Conservation (phyloP, 2,113 vertebrate species). For the Anoplopoma fimbria region DNA sequence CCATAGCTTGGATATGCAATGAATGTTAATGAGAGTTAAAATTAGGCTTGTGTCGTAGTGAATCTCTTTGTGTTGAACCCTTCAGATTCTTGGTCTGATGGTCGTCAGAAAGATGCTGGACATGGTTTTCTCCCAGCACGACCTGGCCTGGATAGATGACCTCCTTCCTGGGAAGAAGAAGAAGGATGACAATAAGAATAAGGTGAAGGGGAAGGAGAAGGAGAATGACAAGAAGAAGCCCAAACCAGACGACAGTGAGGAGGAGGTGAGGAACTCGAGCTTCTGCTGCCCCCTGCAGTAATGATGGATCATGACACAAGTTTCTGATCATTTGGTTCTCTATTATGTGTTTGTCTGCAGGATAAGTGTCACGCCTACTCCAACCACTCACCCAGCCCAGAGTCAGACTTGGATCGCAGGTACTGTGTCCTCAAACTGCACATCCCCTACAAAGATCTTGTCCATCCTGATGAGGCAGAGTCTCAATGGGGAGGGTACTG, state of each 20-base stretch:
- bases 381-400: conserved; percentile 87
- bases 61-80: not conserved
- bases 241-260: conserved; percentile 72
- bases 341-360: conserved; percentile 75
- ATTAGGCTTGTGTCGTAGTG: not conserved
- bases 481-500: conserved; percentile 81
- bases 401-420: conserved; percentile 93
- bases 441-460: conserved; percentile 83
- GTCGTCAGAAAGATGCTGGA: conserved; percentile 92
- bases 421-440: conserved; percentile 87
- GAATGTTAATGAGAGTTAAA: conserved; percentile 9
- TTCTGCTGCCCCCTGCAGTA: conserved; percentile 74
- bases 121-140: conserved; percentile 94
- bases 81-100: conserved; percentile 94
- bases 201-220: conserved; percentile 75
- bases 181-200: conserved; percentile 87
- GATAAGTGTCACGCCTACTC: conserved; percentile 88
- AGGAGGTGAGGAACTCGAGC: conserved; percentile 78
- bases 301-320: not conserved
- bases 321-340: not conserved
- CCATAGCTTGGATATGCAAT: not conserved
- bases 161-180: conserved; percentile 89
- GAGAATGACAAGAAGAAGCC: conserved; percentile 80
- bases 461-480: conserved; percentile 71
- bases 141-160: conserved; percentile 96